phyloP scores from a whole-genome alignment of 2,113 vertebrate genomes.

The Carassius carassius region DNA sequence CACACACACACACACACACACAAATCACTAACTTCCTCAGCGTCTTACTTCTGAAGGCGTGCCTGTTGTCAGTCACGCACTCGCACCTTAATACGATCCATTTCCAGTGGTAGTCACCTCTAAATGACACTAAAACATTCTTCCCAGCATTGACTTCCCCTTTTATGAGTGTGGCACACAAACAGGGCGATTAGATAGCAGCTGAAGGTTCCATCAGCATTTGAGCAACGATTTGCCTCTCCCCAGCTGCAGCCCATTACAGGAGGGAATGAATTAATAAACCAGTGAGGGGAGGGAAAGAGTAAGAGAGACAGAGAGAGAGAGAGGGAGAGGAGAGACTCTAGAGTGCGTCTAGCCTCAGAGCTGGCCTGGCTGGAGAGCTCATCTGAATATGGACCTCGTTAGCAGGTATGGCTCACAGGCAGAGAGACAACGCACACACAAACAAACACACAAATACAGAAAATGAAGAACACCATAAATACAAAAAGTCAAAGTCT shows the following conservation, averaged over 20 bases:
- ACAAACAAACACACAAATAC: conserved; percentile 17
- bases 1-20: too few species aligned
- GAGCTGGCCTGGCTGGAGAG: conserved; percentile 30
- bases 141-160: conserved; percentile 47
- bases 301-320: conserved; percentile 22
- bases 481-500: conserved; percentile 20
- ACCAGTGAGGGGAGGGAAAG: conserved; percentile 45
- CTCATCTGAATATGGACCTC: conserved; percentile 45
- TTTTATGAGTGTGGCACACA: conserved; percentile 49
- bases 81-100: conserved; percentile 50
- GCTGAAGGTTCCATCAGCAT: conserved; percentile 54
- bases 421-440: conserved; percentile 22
- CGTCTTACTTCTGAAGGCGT: neutral
- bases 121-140: conserved; percentile 58
- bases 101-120: conserved; percentile 43
- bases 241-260: conserved; percentile 63
- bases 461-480: conserved; percentile 21
- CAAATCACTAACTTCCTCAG: too few species aligned
- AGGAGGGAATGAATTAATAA: conserved; percentile 65
- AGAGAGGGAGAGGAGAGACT: conserved; percentile 25
- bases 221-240: conserved; percentile 39
- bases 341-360: neutral
- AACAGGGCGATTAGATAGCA: conserved; percentile 60
- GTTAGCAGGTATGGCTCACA: conserved; percentile 45
- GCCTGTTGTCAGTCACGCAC: conserved; percentile 49